Evolutionary conservation across 2,797 vertebrate genomes (phyloP), one percentile per base, ranked within the genome.

Genomic region (Myiothlypis coronata): DNA sequence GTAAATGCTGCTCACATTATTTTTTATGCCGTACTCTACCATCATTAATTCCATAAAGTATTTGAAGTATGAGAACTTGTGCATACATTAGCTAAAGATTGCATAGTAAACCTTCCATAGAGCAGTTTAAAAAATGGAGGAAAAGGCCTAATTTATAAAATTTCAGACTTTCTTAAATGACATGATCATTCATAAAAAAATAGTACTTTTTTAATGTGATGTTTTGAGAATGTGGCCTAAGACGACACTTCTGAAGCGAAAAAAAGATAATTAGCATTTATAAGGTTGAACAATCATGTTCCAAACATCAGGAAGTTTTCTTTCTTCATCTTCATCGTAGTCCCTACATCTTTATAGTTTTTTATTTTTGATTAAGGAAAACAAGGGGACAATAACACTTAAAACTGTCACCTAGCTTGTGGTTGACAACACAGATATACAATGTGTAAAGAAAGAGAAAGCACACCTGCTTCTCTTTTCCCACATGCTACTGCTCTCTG

Each of bases 181-280:
- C 8, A 8, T 52, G 4, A 10, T 76, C 0, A 0, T 14, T 76
- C 28, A 30, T 37, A 24, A 61, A 81, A 68, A 68, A 30, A 12
- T 3, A 30, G 32, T 30, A 20, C 16, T 60, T 64, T 75, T 75
- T 68, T 21, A 84, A 28, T 67, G 20, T 5, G 5, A 3, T 63
- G 4, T 87, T 91, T 81, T 85, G 23, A 77, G n/a, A 23, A 9
- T 60, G 10, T 80, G 15, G 15, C 28, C 32, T 69, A 55, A 52
- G 35, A 35, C 14, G 4, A 39, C 5, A 35, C 77, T 91, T 85
- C 26, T 84, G n/a, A 76, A 89, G 39, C 12, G 5, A 12, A 65
- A 61, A 83, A 83, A 34, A 12, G 3, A 27, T 46, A 47, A n/a
- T 28, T 14, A 67, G 23, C 23, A 28, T 39, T 59, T 65, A 34